Conservation (phyloP, 2,113 vertebrate genomes). For the Cichladusa arquata region DNA sequence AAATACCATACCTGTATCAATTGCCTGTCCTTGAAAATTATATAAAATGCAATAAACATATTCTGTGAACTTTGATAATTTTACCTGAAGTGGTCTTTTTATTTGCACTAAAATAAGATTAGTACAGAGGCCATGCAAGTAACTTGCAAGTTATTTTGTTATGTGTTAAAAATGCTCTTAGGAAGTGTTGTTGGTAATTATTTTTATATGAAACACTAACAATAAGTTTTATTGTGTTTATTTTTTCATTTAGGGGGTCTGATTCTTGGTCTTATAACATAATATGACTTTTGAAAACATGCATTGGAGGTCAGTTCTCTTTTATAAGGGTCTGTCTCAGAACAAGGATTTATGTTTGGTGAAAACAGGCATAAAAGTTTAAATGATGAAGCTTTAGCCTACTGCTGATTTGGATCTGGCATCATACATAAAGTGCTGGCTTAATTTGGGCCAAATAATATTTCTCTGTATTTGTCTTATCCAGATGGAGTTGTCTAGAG, state of each 20-base stretch:
- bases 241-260: background rate
- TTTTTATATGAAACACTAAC: background rate
- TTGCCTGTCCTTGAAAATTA: background rate
- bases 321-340: background rate
- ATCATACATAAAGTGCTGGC: background rate
- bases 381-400: background rate
- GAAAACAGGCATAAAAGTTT: background rate
- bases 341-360: background rate
- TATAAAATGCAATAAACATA: background rate
- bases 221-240: background rate
- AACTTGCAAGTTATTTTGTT: background rate
- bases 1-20: background rate
- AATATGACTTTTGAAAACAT: background rate
- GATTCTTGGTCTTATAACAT: background rate
- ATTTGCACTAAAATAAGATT: background rate
- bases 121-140: background rate
- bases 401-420: background rate
- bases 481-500: background rate
- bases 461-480: background rate
- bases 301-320: background rate
- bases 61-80: background rate
- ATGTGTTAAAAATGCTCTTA: background rate
- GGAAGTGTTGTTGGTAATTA: background rate
- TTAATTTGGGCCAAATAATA: background rate
- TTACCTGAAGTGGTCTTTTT: background rate